Base-by-base conservation (phyloP, 2,797 vertebrate species). In the Orestias chungarensis region DNA sequence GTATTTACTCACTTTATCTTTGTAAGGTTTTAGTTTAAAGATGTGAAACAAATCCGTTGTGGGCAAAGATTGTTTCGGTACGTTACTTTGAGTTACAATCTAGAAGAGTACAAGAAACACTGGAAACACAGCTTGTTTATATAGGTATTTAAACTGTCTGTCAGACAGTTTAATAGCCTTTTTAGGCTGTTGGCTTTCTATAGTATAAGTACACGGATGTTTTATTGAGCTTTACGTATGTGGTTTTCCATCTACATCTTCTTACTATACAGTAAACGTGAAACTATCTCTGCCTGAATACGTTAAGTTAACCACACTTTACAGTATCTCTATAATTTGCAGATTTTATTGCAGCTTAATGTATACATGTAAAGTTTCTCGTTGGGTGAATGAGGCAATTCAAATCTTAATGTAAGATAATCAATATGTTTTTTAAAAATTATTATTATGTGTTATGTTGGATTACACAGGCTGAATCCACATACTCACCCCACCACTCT, bases 391-490 rank as follows among this genome's bases (percentile, higher is more conserved):
- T 4, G 8, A n/a, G 49, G 10, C 23, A n/a, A n/a, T 25, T 2
- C 23, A 50, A 10, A 50, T 23, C 23, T 50, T n/a, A 25, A 3
- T 50, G 1, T n/a, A n/a, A n/a, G n/a, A n/a, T 38, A 38, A 38
- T 38, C 38, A 20, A 31, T 11, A 33, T 64, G 59, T 49, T 33
- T 15, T 73, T 40, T 27, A 25, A 1, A 61, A 31, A 6, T 52
- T 59, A 18, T 69, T 40, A 0, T 15, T 49, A 20, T 72, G 69
- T 40, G 0, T 15, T 49, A 20, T 72, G 73, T 70, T 78, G 68
- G 27, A 35, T 15, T 68, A 64, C 62, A 25, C 20, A 31, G 18
- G 57, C 20, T 68, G 29, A 64, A 71, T 79, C 44, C 49, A 18
- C 23, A 31, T 14, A 52, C 35, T 57, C 31, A 61, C 52, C n/a